These are phyloP conservation scores for Chloropsis cyanopogon DNA, from an alignment of 2,113 vertebrate genomes.

Conservation along the genomic window DNA sequence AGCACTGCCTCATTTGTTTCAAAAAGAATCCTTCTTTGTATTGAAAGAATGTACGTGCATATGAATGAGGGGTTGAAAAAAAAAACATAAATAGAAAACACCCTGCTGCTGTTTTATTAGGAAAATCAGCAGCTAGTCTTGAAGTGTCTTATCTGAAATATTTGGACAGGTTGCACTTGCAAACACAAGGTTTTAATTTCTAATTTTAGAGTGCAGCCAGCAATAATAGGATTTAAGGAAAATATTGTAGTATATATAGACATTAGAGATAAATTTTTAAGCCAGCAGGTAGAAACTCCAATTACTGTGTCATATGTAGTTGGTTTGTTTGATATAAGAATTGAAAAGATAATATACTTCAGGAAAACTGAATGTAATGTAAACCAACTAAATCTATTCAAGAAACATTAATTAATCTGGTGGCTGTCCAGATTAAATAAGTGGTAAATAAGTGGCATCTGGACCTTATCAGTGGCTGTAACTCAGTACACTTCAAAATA, in stretches of 20 bases:
- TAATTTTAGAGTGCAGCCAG: background rate
- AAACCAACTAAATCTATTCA: background rate
- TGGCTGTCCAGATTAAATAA: background rate
- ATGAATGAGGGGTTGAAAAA: background rate
- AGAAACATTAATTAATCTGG: background rate
- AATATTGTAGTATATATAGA: background rate
- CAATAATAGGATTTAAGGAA: background rate
- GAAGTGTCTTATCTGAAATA: background rate
- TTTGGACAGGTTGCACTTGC: background rate
- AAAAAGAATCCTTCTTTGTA: background rate
- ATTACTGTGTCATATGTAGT: background rate
- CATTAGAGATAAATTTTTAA: background rate
- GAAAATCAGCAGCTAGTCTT: background rate
- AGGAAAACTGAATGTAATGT: background rate
- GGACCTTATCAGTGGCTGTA: background rate
- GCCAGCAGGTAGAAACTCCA: background rate
- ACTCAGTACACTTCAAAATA: background rate
- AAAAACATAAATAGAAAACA: background rate
- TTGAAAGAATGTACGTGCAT: background rate
- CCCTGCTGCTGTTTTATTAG: background rate
- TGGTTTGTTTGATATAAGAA: background rate
- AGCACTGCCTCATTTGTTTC: background rate
- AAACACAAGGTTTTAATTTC: background rate
- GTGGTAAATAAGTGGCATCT: background rate
- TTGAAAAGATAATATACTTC: background rate